phyloP scores from a whole-genome alignment of 2,797 vertebrate species.

The Carcharodon carcharias region DNA sequence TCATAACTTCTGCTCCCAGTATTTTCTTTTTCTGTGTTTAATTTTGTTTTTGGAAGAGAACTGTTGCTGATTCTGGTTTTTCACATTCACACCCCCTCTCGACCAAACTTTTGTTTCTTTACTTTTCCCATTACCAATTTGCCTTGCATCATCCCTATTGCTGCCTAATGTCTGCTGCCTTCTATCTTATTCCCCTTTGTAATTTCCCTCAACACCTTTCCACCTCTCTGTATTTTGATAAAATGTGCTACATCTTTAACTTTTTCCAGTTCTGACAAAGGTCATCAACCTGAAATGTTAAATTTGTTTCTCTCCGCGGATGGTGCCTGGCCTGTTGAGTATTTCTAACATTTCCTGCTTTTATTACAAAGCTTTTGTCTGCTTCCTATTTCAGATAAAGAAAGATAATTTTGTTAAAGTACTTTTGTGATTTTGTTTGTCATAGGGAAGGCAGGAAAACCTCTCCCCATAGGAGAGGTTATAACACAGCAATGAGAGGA shows the following conservation, averaged over 20 bases:
- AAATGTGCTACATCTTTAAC: neutral
- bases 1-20: no score
- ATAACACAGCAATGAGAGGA: neutral
- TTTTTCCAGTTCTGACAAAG: neutral
- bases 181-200: neutral
- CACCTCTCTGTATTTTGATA: neutral
- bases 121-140: neutral
- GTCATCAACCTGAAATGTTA: neutral
- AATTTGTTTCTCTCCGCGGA: neutral
- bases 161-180: neutral
- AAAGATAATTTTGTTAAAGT: neutral
- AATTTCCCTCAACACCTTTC: neutral
- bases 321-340: neutral
- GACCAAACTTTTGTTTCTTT: neutral
- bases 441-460: neutral
- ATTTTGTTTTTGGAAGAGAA: neutral
- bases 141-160: neutral
- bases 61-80: neutral
- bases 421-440: neutral
- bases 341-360: neutral
- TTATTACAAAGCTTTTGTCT: neutral
- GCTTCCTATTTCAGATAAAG: neutral
- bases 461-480: neutral
- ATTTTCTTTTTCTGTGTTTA: no score
- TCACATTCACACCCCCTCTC: neutral